Conservation (phyloP, 2,888 invertebrate genomes). For the Spatulosminthurus flaviceps region DNA sequence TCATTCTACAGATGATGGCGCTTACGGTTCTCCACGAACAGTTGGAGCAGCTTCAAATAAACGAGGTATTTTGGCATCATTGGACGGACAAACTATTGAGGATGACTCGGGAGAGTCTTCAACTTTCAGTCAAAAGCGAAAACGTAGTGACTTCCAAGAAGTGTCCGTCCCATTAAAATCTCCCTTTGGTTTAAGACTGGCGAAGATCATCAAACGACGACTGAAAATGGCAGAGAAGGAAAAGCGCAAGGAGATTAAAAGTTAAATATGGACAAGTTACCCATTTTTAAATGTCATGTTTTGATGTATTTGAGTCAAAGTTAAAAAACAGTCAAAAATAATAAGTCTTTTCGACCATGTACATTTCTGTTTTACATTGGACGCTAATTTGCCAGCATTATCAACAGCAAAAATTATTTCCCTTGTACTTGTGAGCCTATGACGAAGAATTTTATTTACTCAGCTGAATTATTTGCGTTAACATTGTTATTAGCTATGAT, state of each 20-base stretch:
- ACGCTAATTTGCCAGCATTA: too few species aligned
- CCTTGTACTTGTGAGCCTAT: too few species aligned
- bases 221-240: background rate
- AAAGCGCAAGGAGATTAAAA: background rate
- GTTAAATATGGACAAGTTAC: too few species aligned
- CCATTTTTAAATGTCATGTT: too few species aligned
- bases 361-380: too few species aligned
- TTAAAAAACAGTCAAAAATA: too few species aligned
- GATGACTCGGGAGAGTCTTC: background rate
- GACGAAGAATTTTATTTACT: too few species aligned
- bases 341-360: too few species aligned
- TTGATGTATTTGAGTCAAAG: too few species aligned
- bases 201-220: background rate
- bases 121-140: background rate
- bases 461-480: too few species aligned
- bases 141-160: background rate
- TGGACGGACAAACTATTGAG: background rate
- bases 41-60: background rate
- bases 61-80: background rate
- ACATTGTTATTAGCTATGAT: too few species aligned
- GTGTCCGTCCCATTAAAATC: conserved; percentile 2
- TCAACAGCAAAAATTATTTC: too few species aligned
- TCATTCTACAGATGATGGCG: background rate
- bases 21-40: background rate
- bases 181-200: background rate